Percentiles rank a stretch among this genome's conserved stretches.
Evolutionary conservation across 2,113 vertebrate genomes (phyloP).

Genomic region (Trichechus manatus): DNA sequence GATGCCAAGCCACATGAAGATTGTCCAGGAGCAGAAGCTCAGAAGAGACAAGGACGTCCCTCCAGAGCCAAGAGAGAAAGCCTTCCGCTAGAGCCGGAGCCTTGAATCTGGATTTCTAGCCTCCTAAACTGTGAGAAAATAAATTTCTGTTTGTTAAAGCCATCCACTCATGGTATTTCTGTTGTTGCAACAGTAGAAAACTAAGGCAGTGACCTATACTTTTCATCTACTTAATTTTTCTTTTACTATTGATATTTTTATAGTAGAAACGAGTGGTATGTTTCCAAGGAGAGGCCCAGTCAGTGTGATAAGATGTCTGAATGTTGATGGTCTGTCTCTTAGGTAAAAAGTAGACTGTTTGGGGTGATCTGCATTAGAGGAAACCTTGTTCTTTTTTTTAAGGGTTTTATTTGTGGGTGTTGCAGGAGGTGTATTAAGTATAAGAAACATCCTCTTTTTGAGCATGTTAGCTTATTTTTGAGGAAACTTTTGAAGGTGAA

Average conservation of each 20-base stretch:
- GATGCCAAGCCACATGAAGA: too few species aligned
- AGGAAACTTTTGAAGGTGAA: not conserved
- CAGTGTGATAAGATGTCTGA: not conserved
- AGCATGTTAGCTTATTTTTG: conserved; percentile 12
- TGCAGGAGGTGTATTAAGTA: not conserved
- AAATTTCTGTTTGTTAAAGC: too few species aligned
- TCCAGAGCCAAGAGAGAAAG: too few species aligned
- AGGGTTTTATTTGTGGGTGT: not conserved
- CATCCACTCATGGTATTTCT: too few species aligned
- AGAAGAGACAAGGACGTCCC: too few species aligned
- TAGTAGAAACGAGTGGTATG: not conserved
- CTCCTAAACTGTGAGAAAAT: too few species aligned
- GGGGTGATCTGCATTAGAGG: not conserved
- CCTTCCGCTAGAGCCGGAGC: too few species aligned
- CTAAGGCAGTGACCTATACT: not conserved
- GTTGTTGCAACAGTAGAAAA: too few species aligned
- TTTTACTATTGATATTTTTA: not conserved
- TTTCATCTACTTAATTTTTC: not conserved
- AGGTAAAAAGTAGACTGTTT: not conserved
- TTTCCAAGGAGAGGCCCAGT: not conserved
- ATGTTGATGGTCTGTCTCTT: not conserved
- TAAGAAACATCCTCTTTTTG: not conserved
- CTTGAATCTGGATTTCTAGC: too few species aligned
- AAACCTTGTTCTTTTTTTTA: not conserved
- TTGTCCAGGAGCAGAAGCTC: too few species aligned